Conservation (phyloP, 2,888 invertebrate species). For the Subacronicta megacephala region DNA sequence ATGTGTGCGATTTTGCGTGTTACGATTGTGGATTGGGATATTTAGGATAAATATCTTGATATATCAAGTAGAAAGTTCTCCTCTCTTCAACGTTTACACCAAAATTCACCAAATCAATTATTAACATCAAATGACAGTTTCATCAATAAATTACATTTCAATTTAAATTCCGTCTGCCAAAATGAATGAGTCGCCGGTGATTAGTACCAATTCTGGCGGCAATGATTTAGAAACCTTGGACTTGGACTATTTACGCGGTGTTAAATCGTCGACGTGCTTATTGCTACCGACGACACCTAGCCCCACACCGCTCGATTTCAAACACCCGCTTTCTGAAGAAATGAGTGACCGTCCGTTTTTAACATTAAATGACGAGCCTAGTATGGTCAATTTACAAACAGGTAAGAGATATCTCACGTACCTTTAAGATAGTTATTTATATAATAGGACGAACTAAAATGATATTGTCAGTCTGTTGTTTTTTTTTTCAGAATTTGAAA, state of each 20-base stretch:
- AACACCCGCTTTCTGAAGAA: constrained; percentile 90
- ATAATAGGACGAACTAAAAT: too few species aligned
- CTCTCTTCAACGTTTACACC: constrained; percentile 4
- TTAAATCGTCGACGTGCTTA: constrained; percentile 92
- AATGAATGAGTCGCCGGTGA: constrained; percentile 80
- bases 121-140: constrained; percentile 18
- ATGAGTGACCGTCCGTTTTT: constrained; percentile 84
- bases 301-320: constrained; percentile 89
- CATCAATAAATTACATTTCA: constrained; percentile 21
- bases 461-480: too few species aligned
- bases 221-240: constrained; percentile 79
- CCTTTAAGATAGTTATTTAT: too few species aligned
- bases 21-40: background rate
- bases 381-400: constrained; percentile 74
- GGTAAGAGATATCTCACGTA: constrained; percentile 70
- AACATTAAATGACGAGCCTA: constrained; percentile 73
- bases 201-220: constrained; percentile 65
- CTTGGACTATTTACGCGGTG: constrained; percentile 87
- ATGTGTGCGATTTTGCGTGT: too few species aligned
- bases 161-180: constrained; percentile 29
- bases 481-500: too few species aligned
- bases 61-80: constrained; percentile 19
- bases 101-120: constrained; percentile 3
- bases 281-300: constrained; percentile 90
- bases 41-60: background rate